Evolutionary conservation across 2,797 vertebrate genomes (phyloP), one percentile per base, ranked within the genome.

Genomic region (Melanotaenia pygmaea): DNA sequence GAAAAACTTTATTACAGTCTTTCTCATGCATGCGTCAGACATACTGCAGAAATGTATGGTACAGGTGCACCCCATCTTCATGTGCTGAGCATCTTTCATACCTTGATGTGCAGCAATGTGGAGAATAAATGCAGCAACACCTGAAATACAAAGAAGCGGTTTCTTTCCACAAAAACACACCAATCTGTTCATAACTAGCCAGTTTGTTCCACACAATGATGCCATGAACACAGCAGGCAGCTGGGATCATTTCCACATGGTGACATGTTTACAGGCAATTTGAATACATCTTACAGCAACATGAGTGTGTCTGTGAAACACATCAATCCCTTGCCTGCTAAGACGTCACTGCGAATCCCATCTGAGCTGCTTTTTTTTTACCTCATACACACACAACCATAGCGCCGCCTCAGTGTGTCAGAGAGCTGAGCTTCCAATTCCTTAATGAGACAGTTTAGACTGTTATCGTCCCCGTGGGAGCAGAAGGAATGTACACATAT

Each of bases 371-470:
- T 24, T 70, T 67, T 43, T 51, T 67, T 59, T 26, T 57, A 45
- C 50, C 43, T 50, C 58, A 76, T 58, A 26, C 58, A 76, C 60
- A 72, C 30, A 54, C 11, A 77, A 35, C 64, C 51, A 60, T n/a
- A 50, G 67, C n/a, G 18, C 43, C 60, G 59, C 64, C 76, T 71
- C 64, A 77, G 65, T 71, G 58, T 69, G 67, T 81, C 62, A 86
- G 69, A 72, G 64, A 73, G 67, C 38, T 70, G 62, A 70, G 70
- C 54, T 80, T 90, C 81, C 60, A 58, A 40, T 67, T 70, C 65
- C 74, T 83, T 89, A 90, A 91, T 89, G 88, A 88, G 83, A 63
- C 72, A 83, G 74, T 85, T 86, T 79, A 81, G 84, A 79, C 14
- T 4, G 45, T 72, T 74, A 60, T 83, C 79, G 60, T 85, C 76